Base-by-base conservation (phyloP, 2,797 vertebrate species). In the Danio choprae region DNA sequence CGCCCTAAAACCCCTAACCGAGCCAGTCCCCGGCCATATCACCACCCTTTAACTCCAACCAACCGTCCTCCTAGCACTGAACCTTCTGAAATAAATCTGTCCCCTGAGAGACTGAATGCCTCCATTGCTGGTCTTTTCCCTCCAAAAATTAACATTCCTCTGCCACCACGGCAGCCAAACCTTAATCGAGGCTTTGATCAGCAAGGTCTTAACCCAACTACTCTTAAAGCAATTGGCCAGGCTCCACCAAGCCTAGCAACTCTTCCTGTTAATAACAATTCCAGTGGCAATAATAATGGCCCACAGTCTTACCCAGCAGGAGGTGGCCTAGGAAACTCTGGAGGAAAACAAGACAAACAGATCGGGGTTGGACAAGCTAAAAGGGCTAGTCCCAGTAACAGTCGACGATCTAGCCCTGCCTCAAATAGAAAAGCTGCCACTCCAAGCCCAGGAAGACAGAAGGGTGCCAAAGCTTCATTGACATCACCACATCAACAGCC, bases 81-180 rank as follows among this genome's bases (percentile, higher is more conserved):
- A 81, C 97, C 98, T 8, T 99, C 98, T 51, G 98, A 99, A 92
- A 99, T 99, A 40, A 99, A 96, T 87, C 92, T 99, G 63, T 99
- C 98, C 83, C 98, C 98, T 53, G 98, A 99, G 91, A 95, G 98
- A 88, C 93, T 99, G 74, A 99, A 99, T 84, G 98, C 98, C 60
- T 99, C 98, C 55, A 99, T 99, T 86, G 98, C 98, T 81, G 98
- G 98, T 58, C 94, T 99, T 12, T 99, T 99, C 78, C 98, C 98
- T 85, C 98, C 98, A 53, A 98, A 98, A 86, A 99, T 99, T 85
- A 99, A 99, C 95, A 99, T 99, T 93, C 97, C 97, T 87, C 92
- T 98, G 85, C 98, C 97, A 87, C 98, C 97, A 6, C 94, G 97
- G 87, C 95, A 95, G 85, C 95, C 96, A 78, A 97, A 94, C 88